Evolutionary conservation across 64 coral and sea anemone species (phyloP).

Genomic region (Cladopsammia gracilis): DNA sequence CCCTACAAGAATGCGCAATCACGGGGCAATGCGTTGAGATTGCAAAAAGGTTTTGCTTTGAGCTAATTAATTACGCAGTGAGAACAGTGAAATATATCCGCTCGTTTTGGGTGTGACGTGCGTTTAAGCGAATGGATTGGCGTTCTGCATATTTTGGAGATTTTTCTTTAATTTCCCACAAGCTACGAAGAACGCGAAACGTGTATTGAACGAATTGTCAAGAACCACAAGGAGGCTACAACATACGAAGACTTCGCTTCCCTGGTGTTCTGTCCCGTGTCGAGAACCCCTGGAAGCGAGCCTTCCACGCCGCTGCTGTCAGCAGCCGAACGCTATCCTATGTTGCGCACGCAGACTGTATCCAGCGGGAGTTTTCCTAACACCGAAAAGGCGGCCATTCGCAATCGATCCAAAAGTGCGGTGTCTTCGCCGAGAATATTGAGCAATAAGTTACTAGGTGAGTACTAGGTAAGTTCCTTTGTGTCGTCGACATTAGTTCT

Average conservation of each 20-base stretch:
- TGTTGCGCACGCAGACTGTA: slow-evolving; percentile 46
- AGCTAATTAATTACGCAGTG: too few species aligned
- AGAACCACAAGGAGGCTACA: slow-evolving; percentile 85
- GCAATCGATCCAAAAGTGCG: slow-evolving; percentile 70
- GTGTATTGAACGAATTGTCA: slow-evolving; percentile 88
- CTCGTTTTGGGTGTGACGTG: too few species aligned
- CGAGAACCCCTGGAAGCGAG: slow-evolving; percentile 69
- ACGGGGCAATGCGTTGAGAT: too few species aligned
- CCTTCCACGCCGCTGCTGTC: slow-evolving; percentile 67
- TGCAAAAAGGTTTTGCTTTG: too few species aligned
- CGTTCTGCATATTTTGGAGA: not conserved
- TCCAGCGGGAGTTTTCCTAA: slow-evolving; percentile 49
- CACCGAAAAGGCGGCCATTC: slow-evolving; percentile 30
- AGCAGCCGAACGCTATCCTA: slow-evolving; percentile 1
- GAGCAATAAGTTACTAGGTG: slow-evolving; percentile 23
- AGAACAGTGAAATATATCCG: too few species aligned
- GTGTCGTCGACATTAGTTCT: not conserved
- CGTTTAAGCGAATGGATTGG: too few species aligned
- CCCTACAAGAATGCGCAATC: too few species aligned
- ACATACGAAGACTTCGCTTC: slow-evolving; percentile 93
- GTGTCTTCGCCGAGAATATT: slow-evolving; percentile 30
- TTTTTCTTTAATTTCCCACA: slow-evolving; percentile 38
- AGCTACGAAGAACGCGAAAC: slow-evolving; percentile 93
- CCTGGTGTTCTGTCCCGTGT: slow-evolving; percentile 82
- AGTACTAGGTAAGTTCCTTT: not conserved